phyloP scores from a whole-genome alignment of 2,797 vertebrate species.

The Carapus acus region DNA sequence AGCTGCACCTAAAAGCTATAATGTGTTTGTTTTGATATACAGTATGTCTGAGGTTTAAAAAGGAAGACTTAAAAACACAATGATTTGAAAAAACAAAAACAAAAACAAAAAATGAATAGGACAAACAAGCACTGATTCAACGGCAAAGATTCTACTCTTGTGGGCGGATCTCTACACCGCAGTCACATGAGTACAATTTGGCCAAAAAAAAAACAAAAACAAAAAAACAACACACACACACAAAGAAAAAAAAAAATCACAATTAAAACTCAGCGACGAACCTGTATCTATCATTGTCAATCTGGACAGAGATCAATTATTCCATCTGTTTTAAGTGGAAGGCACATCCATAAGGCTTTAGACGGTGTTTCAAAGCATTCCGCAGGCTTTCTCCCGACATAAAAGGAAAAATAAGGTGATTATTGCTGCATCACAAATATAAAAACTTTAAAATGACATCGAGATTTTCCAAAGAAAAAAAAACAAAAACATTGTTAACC shows the following conservation, averaged over 20 bases:
- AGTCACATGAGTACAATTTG: conserved; percentile 60
- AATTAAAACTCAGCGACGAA: conserved; percentile 59
- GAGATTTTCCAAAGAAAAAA: conserved; percentile 29
- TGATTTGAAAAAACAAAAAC: conserved; percentile 59
- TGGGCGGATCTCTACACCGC: conserved; percentile 62
- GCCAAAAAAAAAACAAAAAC: too few species aligned
- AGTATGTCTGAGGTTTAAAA: conserved; percentile 49
- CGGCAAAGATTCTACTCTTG: neutral
- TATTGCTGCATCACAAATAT: conserved; percentile 86
- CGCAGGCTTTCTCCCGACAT: conserved; percentile 72
- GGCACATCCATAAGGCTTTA: conserved; percentile 95
- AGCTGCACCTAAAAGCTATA: conserved; percentile 19
- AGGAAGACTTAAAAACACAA: conserved; percentile 80
- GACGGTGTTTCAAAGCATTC: conserved; percentile 83
- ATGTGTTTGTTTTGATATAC: conserved; percentile 16
- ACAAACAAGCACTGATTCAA: conserved; percentile 23
- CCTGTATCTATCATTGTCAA: conserved; percentile 47
- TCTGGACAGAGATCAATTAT: conserved; percentile 77
- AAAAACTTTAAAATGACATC: conserved; percentile 65
- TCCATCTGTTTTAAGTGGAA: conserved; percentile 79
- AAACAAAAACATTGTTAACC: conserved; percentile 33
- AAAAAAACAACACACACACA: too few species aligned
- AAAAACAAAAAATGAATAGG: conserved; percentile 49
- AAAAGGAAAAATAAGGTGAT: conserved; percentile 73
- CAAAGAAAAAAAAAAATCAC: conserved; percentile 56